Evolutionary conservation across 2,797 vertebrate genomes (phyloP), one percentile per base, ranked within the genome.

Genomic region (Carapus acus): DNA sequence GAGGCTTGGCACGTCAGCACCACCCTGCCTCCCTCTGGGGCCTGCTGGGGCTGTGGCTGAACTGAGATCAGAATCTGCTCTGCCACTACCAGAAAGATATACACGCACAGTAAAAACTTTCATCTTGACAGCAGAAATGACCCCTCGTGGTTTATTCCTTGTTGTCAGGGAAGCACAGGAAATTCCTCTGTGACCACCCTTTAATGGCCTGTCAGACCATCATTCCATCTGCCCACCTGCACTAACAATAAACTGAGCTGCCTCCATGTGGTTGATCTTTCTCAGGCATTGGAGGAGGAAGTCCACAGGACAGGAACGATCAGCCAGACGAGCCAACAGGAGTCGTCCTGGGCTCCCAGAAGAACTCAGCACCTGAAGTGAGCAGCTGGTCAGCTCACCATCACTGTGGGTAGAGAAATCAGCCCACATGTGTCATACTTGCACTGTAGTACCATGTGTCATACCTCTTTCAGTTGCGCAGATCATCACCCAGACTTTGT

Each of bases 331-430:
- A 18, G 85, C 82, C 50, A 93, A 84, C 20, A 92, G 79, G 44
- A 76, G 67, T 19, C 86, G 86, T 0, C 86, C 86, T 1, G 92
- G 88, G 73, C 92, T 93, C 36, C 92, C 91, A 0, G 50, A 51
- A 8, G 85, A 66, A 17, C 49, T 87, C 65, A 93, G 72, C 58
- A 90, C 91, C 80, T 91, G 88, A 29, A 93, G 85, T 0, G 91
- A 92, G 74, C 89, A 93, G 70, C 77, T 83, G 62, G 90, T 91
- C 83, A 93, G 69, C 81, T 92, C 90, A 51, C 71, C 83, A 6
- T 85, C 83, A 18, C 92, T 93, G 71, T 66, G 62, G 16, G 27
- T 33, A 44, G 16, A 21, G 24, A 5, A 15, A 7, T 34, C 43
- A 36, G 37, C 4, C 9, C 11, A 41, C 17, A 18, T 38, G 8